These are phyloP conservation scores for Salpingus planirostris DNA, from an alignment of 2,888 invertebrate genomes.

Conservation along the genomic window DNA sequence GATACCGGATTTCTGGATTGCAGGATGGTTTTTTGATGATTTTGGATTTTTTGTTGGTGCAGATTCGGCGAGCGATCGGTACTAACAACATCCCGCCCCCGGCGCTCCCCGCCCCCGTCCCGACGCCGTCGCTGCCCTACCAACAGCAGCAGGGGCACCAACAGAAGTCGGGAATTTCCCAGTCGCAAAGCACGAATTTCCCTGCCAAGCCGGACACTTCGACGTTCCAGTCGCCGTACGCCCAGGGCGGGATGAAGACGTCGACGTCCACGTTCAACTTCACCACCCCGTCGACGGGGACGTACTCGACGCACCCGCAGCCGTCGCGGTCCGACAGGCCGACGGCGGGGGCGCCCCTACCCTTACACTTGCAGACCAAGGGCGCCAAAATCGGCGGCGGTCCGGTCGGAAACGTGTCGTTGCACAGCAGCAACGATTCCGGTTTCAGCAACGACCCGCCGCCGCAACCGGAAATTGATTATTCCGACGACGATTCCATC, in stretches of 20 bases:
- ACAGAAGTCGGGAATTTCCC: constrained; percentile 31
- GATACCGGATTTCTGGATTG: no score
- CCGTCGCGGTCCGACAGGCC: constrained; percentile 31
- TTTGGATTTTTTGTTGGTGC: no score
- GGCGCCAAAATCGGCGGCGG: constrained; percentile 38
- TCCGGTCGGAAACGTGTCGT: constrained; percentile 61
- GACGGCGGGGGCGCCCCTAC: constrained; percentile 37
- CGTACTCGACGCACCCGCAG: constrained; percentile 40
- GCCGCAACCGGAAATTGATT: constrained; percentile 83
- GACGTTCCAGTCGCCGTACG: constrained; percentile 32
- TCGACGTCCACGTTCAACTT: constrained; percentile 49
- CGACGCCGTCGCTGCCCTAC: constrained; percentile 47
- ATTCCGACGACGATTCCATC: constrained; percentile 79
- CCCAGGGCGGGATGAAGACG: constrained; percentile 48
- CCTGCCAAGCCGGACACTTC: constrained; percentile 36
- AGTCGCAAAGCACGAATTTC: constrained; percentile 48
- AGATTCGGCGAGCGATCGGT: constrained; percentile 48
- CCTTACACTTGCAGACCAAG: constrained; percentile 34
- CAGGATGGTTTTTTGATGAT: not conserved
- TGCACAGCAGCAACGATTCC: constrained; percentile 87
- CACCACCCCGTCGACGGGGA: constrained; percentile 34
- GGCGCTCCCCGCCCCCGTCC: constrained; percentile 62
- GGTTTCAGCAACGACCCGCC: constrained; percentile 84
- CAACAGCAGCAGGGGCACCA: constrained; percentile 43
- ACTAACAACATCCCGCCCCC: constrained; percentile 61